Evolutionary conservation across 1,140 invertebrate genomes (phyloP).

Genomic region (Heliconius nattereri): DNA sequence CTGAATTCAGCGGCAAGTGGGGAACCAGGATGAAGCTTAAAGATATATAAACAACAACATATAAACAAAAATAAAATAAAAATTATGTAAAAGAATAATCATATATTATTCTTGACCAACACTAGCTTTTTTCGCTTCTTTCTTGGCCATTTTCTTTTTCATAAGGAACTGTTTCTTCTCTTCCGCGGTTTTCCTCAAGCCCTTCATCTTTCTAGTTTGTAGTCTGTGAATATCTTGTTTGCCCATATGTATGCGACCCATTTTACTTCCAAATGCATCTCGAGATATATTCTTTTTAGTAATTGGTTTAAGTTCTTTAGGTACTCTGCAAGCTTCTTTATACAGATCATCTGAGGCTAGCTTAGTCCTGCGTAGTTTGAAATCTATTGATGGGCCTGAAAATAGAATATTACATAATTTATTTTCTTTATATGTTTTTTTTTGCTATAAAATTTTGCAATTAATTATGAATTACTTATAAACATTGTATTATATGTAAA

Average conservation of each 20-base stretch:
- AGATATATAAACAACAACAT: no score
- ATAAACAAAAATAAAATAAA: no score
- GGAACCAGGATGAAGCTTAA: no score
- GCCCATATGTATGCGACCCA: slow-evolving; percentile 96
- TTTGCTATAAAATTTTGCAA: no score
- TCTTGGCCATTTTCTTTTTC: slow-evolving; percentile 79
- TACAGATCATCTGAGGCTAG: slow-evolving; percentile 95
- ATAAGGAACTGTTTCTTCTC: slow-evolving; percentile 84
- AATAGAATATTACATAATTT: not conserved
- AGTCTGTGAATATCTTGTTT: slow-evolving; percentile 92
- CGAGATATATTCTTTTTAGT: slow-evolving; percentile 95
- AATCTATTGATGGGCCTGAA: slow-evolving; percentile 92
- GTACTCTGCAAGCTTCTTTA: slow-evolving; percentile 92
- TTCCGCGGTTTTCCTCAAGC: slow-evolving; percentile 88
- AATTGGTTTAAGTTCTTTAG: slow-evolving; percentile 90
- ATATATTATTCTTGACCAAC: slow-evolving; percentile 23
- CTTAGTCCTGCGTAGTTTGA: slow-evolving; percentile 91
- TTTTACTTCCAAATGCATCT: slow-evolving; percentile 93
- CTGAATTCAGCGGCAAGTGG: no score
- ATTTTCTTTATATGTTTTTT: not conserved
- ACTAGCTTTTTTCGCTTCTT: slow-evolving; percentile 54
- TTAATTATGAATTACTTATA: no score
- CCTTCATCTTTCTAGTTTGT: slow-evolving; percentile 97
- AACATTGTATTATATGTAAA: no score
- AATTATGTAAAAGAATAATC: not conserved